Conservation (phyloP, 2,888 invertebrate species). For the Thymelicus lineola region DNA sequence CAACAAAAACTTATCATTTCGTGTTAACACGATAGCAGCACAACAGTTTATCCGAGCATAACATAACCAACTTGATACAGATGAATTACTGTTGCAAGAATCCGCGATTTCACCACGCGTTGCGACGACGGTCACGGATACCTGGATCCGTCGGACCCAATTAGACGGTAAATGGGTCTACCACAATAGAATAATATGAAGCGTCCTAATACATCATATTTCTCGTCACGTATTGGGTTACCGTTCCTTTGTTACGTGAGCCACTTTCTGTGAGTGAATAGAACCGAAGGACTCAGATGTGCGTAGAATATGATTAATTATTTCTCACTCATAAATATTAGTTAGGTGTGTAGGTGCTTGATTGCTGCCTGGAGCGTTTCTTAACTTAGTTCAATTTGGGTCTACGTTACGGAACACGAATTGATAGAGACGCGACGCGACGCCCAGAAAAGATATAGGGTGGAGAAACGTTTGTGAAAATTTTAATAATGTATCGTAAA, state of each 20-base stretch:
- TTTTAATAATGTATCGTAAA: not conserved
- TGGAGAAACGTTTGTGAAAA: not conserved
- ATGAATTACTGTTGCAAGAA: constrained; percentile 44
- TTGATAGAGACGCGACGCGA: not conserved
- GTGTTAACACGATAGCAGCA: constrained; percentile 12
- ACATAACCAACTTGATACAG: constrained; percentile 37
- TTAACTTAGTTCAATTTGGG: constrained; percentile 41
- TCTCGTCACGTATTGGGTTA: constrained; percentile 81
- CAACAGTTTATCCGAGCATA: constrained; percentile 22
- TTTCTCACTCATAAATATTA: constrained; percentile 65
- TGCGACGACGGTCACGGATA: constrained; percentile 60
- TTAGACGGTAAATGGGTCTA: constrained; percentile 72
- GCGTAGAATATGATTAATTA: constrained; percentile 81
- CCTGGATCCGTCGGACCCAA: constrained; percentile 67
- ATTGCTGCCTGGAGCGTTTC: constrained; percentile 52
- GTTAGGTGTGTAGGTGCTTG: constrained; percentile 47
- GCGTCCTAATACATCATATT: constrained; percentile 74
- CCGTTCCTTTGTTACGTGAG: constrained; percentile 83
- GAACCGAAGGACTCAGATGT: constrained; percentile 70
- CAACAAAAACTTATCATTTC: constrained; percentile 21
- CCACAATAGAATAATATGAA: constrained; percentile 71
- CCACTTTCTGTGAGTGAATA: constrained; percentile 81
- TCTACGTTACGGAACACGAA: constrained; percentile 10
- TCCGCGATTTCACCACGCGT: constrained; percentile 65
- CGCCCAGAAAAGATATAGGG: not conserved